These are phyloP conservation scores for Drosophila rufa DNA, from an alignment of 1,140 invertebrate species.

Conservation along the genomic window DNA sequence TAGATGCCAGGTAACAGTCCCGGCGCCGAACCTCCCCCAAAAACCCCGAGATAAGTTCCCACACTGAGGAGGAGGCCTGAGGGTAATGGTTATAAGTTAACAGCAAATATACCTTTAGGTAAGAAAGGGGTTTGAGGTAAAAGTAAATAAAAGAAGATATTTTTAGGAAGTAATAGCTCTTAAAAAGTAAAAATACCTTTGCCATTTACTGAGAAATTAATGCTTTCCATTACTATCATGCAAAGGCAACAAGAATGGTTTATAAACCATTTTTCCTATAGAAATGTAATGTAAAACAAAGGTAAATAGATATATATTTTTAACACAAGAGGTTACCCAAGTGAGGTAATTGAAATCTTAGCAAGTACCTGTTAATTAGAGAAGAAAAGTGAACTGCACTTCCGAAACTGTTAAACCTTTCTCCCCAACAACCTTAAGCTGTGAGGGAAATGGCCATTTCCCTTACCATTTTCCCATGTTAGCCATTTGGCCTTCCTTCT, in stretches of 20 bases:
- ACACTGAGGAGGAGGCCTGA: too few species aligned
- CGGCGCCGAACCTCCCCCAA: neutral
- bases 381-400: neutral
- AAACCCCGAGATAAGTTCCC: neutral
- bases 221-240: too few species aligned
- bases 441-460: neutral
- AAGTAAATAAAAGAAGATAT: neutral
- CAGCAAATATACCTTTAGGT: neutral
- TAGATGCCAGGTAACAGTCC: slow-evolving; percentile 24
- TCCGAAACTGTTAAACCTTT: neutral
- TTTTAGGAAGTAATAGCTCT: neutral
- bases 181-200: neutral
- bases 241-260: too few species aligned
- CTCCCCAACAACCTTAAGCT: neutral
- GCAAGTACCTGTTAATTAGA: neutral
- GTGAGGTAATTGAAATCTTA: too few species aligned
- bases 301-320: too few species aligned
- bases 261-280: too few species aligned
- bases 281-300: too few species aligned
- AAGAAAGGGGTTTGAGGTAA: neutral
- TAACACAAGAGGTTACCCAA: too few species aligned
- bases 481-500: neutral
- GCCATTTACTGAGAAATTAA: neutral
- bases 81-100: neutral
- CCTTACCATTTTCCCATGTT: slow-evolving; percentile 1